Evolutionary conservation across 2,113 vertebrate genomes (phyloP).

Genomic region (Microcebus lehilahytsara): DNA sequence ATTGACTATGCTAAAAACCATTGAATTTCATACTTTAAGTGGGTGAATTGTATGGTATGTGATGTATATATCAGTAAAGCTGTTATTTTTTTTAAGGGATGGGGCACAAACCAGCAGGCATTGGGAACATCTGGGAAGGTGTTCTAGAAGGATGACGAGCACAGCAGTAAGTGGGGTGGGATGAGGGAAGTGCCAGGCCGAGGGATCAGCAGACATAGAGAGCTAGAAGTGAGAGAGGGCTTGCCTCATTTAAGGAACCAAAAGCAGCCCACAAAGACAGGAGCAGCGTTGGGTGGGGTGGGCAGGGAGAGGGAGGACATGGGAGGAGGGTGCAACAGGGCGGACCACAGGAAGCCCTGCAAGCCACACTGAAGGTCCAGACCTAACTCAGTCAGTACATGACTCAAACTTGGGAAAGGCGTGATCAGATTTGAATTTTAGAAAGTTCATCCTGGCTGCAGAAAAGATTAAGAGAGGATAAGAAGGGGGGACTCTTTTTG

Average conservation of each 20-base stretch:
- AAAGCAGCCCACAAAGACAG: not conserved
- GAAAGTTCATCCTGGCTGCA: not conserved
- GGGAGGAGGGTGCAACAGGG: no score
- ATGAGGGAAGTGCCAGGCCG: not conserved
- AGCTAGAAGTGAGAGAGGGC: slow-evolving; percentile 26
- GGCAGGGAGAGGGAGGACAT: not conserved
- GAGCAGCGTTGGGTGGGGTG: not conserved
- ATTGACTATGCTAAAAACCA: not conserved
- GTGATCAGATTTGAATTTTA: not conserved
- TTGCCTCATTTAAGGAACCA: not conserved
- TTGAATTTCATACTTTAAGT: not conserved
- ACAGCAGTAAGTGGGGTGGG: no score
- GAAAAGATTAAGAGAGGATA: not conserved
- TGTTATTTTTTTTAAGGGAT: not conserved
- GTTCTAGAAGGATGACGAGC: not conserved
- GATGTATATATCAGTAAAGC: not conserved
- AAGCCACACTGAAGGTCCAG: not conserved
- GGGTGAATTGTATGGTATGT: not conserved
- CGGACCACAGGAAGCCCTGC: not conserved
- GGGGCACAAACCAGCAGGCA: no score
- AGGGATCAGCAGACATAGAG: not conserved
- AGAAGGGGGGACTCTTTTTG: not conserved
- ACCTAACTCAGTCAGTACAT: not conserved
- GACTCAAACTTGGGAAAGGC: not conserved
- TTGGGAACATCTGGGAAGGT: not conserved